Base-by-base conservation (phyloP, 2,113 vertebrate genomes). In the Symphodus melops region DNA sequence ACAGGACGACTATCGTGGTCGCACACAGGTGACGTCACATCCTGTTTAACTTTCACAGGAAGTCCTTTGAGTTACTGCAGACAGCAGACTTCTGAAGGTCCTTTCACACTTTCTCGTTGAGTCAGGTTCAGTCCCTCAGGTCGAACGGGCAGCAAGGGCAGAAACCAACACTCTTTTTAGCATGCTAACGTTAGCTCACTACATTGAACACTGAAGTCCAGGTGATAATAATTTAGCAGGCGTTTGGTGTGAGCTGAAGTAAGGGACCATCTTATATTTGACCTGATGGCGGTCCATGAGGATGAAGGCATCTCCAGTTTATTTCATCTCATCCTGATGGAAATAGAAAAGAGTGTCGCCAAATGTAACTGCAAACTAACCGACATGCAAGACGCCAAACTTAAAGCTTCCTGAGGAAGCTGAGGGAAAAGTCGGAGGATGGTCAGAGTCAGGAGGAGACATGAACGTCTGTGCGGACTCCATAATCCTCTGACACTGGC, bases 1-100 rank as follows among this genome's bases (percentile, higher is more conserved):
- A 94, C 78, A 94, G 93, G 62, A 98, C 97, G 25, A 96, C 95
- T 37, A 89, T 97, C 0, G 92, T 98, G 1, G 95, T 98, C 42
- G 96, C 97, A 51, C 97, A 98, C 81, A 97, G 96, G 97, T 97
- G 93, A 86, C 8, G 1, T 41, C 21, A 46, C 25, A 6, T 17
- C 25, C 21, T 1, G 0, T 39, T 12, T 12, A 55, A 11, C 12
- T 5, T 14, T 41, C 11, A 1, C 16, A 19, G 16, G 28, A 46
- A 25, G 39, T 46, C 12, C 12, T 16, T 46, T 12, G 48, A 16
- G 36, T 68, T 68, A 67, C 14, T 19, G 1, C 1, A 60, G 28
- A 12, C 37, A 49, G 13, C 42, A 44, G 42, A 33, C 28, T 33
- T 33, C 3, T 33, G 28, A 33, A 33, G 28, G 28, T 33, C 28